Conservation (phyloP, 2,113 vertebrate species). For the Macroglossus sobrinus region DNA sequence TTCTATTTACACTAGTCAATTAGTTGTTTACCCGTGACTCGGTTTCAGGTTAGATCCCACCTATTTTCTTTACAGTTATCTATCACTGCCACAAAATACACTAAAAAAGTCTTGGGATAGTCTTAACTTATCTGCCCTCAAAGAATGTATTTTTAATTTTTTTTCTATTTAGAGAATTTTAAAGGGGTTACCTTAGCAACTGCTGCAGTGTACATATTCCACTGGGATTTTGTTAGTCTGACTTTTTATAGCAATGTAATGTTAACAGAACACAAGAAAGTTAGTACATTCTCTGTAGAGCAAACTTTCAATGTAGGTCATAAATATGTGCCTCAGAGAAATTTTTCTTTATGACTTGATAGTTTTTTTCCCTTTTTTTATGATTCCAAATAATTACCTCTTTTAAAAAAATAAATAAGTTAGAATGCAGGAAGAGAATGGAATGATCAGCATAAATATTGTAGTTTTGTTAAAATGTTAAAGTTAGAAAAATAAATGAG, state of each 20-base stretch:
- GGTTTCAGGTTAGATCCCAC: conserved; percentile 14
- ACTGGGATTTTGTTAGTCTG: conserved; percentile 73
- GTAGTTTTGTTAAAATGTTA: neutral
- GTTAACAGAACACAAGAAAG: conserved; percentile 39
- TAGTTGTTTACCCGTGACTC: conserved; percentile 42
- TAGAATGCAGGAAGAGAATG: neutral
- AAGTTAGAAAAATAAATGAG: neutral
- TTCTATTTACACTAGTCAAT: conserved; percentile 29
- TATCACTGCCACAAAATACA: conserved; percentile 33
- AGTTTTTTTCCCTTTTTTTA: neutral
- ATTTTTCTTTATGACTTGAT: neutral
- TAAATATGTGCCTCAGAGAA: conserved; percentile 34
- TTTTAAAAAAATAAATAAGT: conserved; percentile 22
- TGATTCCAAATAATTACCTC: neutral
- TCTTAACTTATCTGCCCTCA: conserved; percentile 70
- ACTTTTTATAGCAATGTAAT: conserved; percentile 77
- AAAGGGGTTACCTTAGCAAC: conserved; percentile 81
- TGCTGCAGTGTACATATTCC: conserved; percentile 75
- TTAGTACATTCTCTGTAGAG: conserved; percentile 50
- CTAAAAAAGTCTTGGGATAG: conserved; percentile 61
- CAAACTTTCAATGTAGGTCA: conserved; percentile 64
- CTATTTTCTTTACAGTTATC: conserved; percentile 48
- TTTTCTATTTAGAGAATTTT: conserved; percentile 75
- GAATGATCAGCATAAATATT: neutral
- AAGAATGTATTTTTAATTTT: conserved; percentile 61